Evolutionary conservation across 2,113 vertebrate genomes (phyloP), one percentile per base, ranked within the genome.

Genomic region (Vombatus ursinus): DNA sequence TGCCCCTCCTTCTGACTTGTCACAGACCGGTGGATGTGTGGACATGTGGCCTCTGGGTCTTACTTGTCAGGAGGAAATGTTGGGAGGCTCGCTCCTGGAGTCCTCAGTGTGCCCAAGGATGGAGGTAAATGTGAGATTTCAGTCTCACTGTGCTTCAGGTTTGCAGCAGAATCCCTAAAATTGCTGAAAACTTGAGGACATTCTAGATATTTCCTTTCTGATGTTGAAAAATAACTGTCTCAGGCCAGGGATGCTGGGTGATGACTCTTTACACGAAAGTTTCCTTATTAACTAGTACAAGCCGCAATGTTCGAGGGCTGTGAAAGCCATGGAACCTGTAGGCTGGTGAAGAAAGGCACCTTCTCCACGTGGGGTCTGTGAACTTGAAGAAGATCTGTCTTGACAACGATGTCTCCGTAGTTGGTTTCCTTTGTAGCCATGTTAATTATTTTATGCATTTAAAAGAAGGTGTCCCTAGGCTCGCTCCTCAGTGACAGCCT

Each of bases 231-330:
- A n/a, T 49, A 6, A 23, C 93, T 24, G 47, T 91, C 4, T 93
- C 54, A n/a, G 37, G 44, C 68, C 54, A 89, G 28, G 61, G 47
- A n/a, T 51, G 92, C 92, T 3, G 44, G 23, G 19, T 6, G 16
- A 90, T 16, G 37, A 25, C 93, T 92, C 11, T 84, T 93, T 89
- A 94, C 50, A 94, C 90, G 12, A 93, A 95, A 77, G 50, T 44
- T 8, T 94, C 26, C 89, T 44, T 48, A 5, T 91, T 50, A 89
- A 2, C 48, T 14, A n/a, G 19, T 16, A 2, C 12, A 96, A 31
- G 53, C 16, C 24, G 7, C 19, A 26, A 12, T 92, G 50, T 23
- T 3, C 61, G 51, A 52, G 50, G 19, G 1, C 14, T 19, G 68
- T 3, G 16, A n/a, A n/a, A n/a, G 37, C 61, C 1, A 6, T 28